Percentiles rank a stretch among this genome's conserved stretches.
Conservation (phyloP, 2,797 vertebrate species). For the Poecile montanus region DNA sequence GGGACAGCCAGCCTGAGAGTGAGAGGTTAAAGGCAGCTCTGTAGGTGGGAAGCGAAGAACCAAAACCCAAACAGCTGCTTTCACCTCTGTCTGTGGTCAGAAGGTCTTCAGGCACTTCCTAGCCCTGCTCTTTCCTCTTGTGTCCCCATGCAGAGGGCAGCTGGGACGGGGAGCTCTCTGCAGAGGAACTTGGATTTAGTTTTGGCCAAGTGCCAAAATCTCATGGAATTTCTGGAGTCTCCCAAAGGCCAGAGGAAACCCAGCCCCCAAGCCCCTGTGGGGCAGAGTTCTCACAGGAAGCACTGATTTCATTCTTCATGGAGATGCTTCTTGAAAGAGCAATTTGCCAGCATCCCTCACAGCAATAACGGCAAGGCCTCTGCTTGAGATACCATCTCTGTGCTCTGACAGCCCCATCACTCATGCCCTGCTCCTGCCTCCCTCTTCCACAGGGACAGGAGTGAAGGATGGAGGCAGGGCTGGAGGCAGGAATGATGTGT, state of each 20-base stretch:
- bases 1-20: rapidly evolving
- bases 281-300: background rate
- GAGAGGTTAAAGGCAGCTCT: background rate
- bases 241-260: background rate
- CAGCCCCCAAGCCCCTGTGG: background rate
- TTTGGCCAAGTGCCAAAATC: rapidly evolving
- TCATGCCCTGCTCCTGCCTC: constrained; percentile 27
- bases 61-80: background rate
- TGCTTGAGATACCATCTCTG: constrained; percentile 52
- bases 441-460: background rate
- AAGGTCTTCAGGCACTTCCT: background rate
- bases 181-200: background rate
- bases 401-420: constrained; percentile 53
- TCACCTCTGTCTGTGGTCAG: background rate
- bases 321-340: constrained; percentile 52
- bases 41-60: background rate
- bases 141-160: background rate
- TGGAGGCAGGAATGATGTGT: background rate
- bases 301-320: constrained; percentile 46
- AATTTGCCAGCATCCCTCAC: constrained; percentile 56
- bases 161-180: background rate
- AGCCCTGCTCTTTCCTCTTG: rapidly evolving
- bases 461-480: constrained; percentile 15
- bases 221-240: background rate
- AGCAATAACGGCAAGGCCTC: constrained; percentile 49